Conservation (phyloP, 2,113 vertebrate species). For the Mus pahari region DNA sequence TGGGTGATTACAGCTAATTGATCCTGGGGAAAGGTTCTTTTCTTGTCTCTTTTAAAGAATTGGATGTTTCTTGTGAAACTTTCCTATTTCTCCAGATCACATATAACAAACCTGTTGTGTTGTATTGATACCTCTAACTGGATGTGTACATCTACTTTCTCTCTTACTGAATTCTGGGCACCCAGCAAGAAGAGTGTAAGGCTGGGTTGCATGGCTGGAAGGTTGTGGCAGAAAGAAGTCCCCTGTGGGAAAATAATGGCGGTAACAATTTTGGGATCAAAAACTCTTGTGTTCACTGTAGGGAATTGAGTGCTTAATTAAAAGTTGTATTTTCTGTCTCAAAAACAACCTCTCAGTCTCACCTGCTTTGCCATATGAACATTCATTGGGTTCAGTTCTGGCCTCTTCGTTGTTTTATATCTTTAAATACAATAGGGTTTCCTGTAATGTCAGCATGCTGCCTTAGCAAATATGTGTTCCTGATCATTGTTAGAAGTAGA, state of each 20-base stretch:
- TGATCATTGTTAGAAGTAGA: background rate
- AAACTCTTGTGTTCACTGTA: background rate
- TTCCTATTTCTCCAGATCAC: background rate
- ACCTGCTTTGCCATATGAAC: background rate
- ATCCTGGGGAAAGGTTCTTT: background rate
- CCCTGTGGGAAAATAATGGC: background rate
- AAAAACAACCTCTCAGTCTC: background rate
- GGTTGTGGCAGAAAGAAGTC: background rate
- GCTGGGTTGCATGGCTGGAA: background rate
- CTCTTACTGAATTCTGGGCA: background rate
- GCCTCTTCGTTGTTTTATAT: background rate
- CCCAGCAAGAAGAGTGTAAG: background rate
- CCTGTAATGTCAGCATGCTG: background rate
- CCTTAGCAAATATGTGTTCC: background rate
- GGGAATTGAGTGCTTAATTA: background rate
- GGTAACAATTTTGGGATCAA: background rate
- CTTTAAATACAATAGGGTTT: background rate
- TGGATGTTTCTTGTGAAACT: background rate
- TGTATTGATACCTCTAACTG: background rate
- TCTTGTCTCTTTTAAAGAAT: background rate
- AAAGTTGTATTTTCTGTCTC: background rate
- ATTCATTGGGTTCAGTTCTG: slow-evolving; percentile 22
- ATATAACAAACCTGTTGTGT: background rate
- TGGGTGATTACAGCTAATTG: background rate
- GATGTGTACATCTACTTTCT: background rate